Base-by-base conservation (phyloP, 35 echinoderm and acorn worm species). In the Diadema setosum region DNA sequence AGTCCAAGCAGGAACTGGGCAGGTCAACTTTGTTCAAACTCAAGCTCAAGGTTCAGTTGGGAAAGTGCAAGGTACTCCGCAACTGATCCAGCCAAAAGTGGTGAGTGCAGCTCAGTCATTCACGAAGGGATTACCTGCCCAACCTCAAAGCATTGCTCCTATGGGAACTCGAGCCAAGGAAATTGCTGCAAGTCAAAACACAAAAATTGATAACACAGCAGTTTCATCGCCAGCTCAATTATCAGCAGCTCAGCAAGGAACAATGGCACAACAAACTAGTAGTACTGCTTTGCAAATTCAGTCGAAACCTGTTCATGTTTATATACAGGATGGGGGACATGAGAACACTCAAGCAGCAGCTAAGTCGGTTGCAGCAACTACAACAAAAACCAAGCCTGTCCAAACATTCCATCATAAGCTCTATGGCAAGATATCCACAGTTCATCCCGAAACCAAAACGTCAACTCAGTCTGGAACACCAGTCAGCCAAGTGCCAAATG, bases 401-500 rank as follows among this genome's bases (percentile, higher is more conserved):
- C 35, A 78, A 78, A 78, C 73, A 78, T 78, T 78, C 73, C 73
- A 36, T 21, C 73, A 78, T 44, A 78, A 78, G 37, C 40, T 78
- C 2, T 78, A 78, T 78, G 73, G 73, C 8, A 78, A 78, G 20
- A 78, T 78, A 18, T 78, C 73, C 34, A 78, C 73, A 78, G 73
- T 39, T 41, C 73, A 44, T 3, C 16, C 73, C 11, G 73, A 78
- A 9, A 35, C 73, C 17, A 78, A 78, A n/a, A 34, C 11, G 2
- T 14, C 40, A 41, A 25, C 73, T n/a, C 33, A 44, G 44, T 14
- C 73, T 78, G 73, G 8, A 43, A 21, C 25, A 1, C 34, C 39
- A 41, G 29, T 36, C 24, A 44, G 73, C 44, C 73, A 78, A 78
- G 40, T 36, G 24, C 73, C 24, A 21, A 78, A 35, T 26, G 63